These are phyloP conservation scores for Junonia oenone DNA, from an alignment of 2,888 invertebrate species.

Conservation along the genomic window DNA sequence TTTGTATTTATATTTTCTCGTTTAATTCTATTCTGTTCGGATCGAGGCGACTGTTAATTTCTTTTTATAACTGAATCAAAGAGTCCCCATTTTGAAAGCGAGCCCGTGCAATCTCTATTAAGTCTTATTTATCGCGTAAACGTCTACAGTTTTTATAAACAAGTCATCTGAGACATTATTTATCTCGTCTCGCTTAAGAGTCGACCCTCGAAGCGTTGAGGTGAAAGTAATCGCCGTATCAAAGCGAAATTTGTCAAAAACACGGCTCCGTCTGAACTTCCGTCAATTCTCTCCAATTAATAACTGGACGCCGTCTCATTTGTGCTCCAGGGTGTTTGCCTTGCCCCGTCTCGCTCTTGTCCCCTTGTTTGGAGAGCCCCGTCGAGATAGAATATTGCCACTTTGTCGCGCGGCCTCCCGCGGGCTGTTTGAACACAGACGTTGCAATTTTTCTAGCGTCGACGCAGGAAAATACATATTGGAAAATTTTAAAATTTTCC, in stretches of 20 bases:
- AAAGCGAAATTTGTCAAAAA: conserved; percentile 79
- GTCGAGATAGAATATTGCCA: conserved; percentile 77
- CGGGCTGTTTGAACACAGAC: conserved; percentile 64
- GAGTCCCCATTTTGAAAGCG: conserved; percentile 1
- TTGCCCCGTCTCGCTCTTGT: conserved; percentile 47
- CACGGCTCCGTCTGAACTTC: conserved; percentile 70
- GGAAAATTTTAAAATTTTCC: conserved; percentile 51
- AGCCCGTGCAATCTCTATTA: conserved; percentile 5
- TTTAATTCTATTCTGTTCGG: neutral
- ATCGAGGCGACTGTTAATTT: conserved; percentile 1
- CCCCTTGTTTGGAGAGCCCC: conserved; percentile 77
- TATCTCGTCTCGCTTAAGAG: conserved; percentile 46
- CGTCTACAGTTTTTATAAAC: conserved; percentile 30
- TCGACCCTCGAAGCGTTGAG: conserved; percentile 65
- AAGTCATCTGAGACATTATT: conserved; percentile 44
- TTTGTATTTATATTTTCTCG: neutral
- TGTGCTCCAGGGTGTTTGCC: conserved; percentile 26
- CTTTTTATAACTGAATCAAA: conserved; percentile 1
- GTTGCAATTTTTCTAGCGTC: conserved; percentile 67
- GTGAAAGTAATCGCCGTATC: conserved; percentile 77
- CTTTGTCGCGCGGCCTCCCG: conserved; percentile 73
- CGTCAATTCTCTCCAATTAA: conserved; percentile 79
- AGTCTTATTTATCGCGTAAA: conserved; percentile 21
- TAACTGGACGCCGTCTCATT: conserved; percentile 55
- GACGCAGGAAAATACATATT: conserved; percentile 50